Conservation (phyloP, 2,113 vertebrate genomes). For the Gymnarchus niloticus region DNA sequence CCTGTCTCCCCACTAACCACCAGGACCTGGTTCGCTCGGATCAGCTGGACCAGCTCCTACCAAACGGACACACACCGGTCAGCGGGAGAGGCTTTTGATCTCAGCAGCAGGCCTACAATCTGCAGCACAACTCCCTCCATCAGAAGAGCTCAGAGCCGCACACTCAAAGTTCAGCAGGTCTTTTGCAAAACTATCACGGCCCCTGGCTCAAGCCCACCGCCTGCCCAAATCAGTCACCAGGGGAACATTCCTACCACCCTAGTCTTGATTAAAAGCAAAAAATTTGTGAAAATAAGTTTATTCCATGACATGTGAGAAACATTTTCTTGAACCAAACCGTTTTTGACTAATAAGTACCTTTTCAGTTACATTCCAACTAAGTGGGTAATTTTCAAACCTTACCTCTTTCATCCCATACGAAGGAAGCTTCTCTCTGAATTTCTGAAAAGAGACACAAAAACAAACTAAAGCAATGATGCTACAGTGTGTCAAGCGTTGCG, state of each 20-base stretch:
- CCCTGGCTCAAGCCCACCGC: not conserved
- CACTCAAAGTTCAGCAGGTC: not conserved
- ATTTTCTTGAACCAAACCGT: too few relatives aligned
- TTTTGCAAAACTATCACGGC: not conserved
- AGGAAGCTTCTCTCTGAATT: constrained; percentile 86
- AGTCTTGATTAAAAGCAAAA: not conserved
- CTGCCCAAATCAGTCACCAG: not conserved
- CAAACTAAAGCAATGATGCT: not conserved
- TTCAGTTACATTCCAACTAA: not conserved
- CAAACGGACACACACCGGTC: not conserved
- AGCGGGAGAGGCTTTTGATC: not conserved
- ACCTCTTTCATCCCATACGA: constrained; percentile 84
- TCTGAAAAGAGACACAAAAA: constrained; percentile 55
- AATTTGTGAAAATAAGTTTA: not conserved
- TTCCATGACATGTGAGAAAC: too few relatives aligned
- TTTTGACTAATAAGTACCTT: not conserved
- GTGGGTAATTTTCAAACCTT: constrained; percentile 31
- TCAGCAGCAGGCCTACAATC: too few relatives aligned
- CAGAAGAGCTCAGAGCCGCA: not conserved
- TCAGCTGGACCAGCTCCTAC: constrained; percentile 79
- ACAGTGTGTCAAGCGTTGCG: too few relatives aligned
- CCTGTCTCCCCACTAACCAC: constrained; percentile 96
- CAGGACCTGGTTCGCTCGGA: constrained; percentile 72
- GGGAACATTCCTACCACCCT: not conserved
- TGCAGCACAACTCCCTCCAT: too few relatives aligned